phyloP scores from a whole-genome alignment of 1,140 invertebrate genomes.

The Arctopsyche grandis region DNA sequence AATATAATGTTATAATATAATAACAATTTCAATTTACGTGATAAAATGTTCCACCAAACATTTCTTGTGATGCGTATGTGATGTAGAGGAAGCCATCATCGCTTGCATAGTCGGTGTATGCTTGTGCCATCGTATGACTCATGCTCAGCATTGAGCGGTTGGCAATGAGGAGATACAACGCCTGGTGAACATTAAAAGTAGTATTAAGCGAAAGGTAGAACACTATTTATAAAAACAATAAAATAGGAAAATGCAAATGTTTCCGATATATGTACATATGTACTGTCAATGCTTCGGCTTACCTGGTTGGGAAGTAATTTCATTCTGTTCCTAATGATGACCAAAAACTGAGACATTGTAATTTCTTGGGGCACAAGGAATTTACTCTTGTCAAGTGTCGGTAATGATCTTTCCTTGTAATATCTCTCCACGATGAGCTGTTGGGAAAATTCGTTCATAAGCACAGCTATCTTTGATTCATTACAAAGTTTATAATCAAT shows the following conservation, averaged over 20 bases:
- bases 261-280: background rate
- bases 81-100: slow-evolving; percentile 87
- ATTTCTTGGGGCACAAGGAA: slow-evolving; percentile 84
- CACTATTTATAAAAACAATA: slow-evolving; percentile 1
- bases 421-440: slow-evolving; percentile 81
- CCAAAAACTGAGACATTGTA: slow-evolving; percentile 82
- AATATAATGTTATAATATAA: no score
- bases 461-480: no score
- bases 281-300: background rate
- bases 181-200: slow-evolving; percentile 66
- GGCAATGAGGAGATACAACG: slow-evolving; percentile 84
- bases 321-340: slow-evolving; percentile 75
- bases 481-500: no score
- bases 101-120: slow-evolving; percentile 79
- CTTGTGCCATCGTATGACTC: slow-evolving; percentile 81
- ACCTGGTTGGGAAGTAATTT: slow-evolving; percentile 65
- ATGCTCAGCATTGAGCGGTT: slow-evolving; percentile 83
- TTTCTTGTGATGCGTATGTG: slow-evolving; percentile 89
- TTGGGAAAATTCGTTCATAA: slow-evolving; percentile 55
- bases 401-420: slow-evolving; percentile 74
- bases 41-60: slow-evolving; percentile 71
- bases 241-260: no score
- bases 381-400: slow-evolving; percentile 78
- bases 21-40: no score
- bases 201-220: background rate